Conservation (phyloP, 2,113 vertebrate genomes). For the Gymnobelideus leadbeateri region DNA sequence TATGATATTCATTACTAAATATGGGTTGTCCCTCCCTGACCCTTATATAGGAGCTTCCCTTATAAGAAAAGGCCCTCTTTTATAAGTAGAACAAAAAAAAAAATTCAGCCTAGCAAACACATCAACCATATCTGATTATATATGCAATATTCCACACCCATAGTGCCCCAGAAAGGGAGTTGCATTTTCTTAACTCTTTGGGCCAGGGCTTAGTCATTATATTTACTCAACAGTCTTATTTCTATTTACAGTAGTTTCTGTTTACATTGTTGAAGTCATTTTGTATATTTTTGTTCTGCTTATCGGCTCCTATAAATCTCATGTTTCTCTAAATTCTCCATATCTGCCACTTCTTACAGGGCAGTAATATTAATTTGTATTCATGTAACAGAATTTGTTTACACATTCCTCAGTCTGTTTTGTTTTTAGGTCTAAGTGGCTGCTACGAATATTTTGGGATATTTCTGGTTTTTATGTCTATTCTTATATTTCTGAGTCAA, state of each 20-base stretch:
- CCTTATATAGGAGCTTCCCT: not conserved
- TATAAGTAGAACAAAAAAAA: not conserved
- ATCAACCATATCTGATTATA: not conserved
- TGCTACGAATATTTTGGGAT: not conserved
- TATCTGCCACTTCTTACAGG: not conserved
- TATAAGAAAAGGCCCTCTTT: not conserved
- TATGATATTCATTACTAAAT: not conserved
- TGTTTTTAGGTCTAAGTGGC: not conserved
- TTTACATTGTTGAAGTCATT: not conserved
- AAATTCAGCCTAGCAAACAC: not conserved
- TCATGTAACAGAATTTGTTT: not conserved
- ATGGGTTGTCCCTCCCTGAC: not conserved
- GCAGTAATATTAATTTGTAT: not conserved
- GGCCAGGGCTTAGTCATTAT: not conserved
- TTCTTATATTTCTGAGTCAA: not conserved
- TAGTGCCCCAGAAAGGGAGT: not conserved
- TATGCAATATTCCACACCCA: not conserved
- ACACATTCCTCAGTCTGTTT: not conserved
- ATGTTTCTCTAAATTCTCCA: too few species aligned
- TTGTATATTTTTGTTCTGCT: not conserved
- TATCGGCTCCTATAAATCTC: too few species aligned
- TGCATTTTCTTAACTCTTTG: not conserved
- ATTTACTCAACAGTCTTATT: not conserved
- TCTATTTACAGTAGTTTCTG: not conserved
- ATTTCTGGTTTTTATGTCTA: not conserved